A percentile compares a stretch with the other conserved stretches of the same genome.
Conservation (phyloP, 2,888 invertebrate genomes). For the Lacanobia oleracea region DNA sequence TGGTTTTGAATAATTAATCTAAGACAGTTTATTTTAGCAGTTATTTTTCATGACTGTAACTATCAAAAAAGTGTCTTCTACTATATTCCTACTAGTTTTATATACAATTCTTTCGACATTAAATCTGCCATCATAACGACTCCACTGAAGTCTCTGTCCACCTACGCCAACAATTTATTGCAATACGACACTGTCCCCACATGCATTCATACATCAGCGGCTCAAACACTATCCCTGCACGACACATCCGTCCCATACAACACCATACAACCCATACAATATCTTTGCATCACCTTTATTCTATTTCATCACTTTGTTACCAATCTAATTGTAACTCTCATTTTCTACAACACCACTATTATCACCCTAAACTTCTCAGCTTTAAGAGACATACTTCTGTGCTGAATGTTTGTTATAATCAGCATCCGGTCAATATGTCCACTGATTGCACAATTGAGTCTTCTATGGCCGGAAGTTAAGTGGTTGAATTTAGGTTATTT, state of each 20-base stretch:
- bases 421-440: constrained; percentile 49
- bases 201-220: constrained; percentile 81
- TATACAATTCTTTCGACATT: neutral
- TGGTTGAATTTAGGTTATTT: constrained; percentile 35
- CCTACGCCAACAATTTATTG: constrained; percentile 87
- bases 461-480: constrained; percentile 59
- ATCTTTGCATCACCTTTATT: constrained; percentile 64
- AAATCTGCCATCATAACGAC: constrained; percentile 34
- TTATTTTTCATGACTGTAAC: neutral
- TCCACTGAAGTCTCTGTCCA: constrained; percentile 73
- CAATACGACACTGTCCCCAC: constrained; percentile 87
- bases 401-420: constrained; percentile 9
- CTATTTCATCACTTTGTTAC: constrained; percentile 59
- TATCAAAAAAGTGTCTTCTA: neutral
- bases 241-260: constrained; percentile 83
- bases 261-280: constrained; percentile 69
- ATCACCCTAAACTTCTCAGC: neutral
- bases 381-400: constrained; percentile 8
- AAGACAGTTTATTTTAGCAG: too few species aligned
- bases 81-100: neutral
- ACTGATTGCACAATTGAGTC: constrained; percentile 63
- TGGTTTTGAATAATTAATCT: too few species aligned
- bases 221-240: constrained; percentile 80
- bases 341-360: constrained; percentile 20
- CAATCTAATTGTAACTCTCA: constrained; percentile 47